A percentile compares a stretch with the other conserved stretches of the same genome.
These are phyloP conservation scores for Pangasius krempfi DNA, from an alignment of 2,797 vertebrate genomes.

Conservation along the genomic window DNA sequence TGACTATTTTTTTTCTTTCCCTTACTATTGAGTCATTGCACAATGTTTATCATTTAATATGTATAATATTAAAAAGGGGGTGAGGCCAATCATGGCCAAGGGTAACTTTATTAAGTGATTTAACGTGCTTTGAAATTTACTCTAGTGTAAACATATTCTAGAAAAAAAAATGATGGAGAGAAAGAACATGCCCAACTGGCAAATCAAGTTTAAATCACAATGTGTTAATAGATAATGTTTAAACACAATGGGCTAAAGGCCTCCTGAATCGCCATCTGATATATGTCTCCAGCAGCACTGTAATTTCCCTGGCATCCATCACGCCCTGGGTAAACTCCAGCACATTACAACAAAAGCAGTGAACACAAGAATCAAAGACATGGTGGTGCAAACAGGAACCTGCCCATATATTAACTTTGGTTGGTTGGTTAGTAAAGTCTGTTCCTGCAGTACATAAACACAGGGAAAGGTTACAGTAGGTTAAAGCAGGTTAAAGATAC, in stretches of 20 bases:
- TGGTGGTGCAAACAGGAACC: background rate
- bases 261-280: background rate
- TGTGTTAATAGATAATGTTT: constrained; percentile 6
- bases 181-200: background rate
- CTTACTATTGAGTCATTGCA: constrained; percentile 33
- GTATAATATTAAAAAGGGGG: constrained; percentile 16
- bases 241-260: background rate
- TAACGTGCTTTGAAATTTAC: background rate
- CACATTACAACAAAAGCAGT: background rate
- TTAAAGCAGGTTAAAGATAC: background rate
- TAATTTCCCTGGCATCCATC: constrained; percentile 13
- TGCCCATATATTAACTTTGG: constrained; percentile 17
- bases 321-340: constrained; percentile 38
- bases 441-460: background rate
- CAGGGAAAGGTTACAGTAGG: background rate
- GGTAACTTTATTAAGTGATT: background rate
- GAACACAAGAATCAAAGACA: constrained; percentile 22
- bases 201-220: background rate
- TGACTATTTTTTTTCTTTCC: background rate
- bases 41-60: constrained; percentile 36
- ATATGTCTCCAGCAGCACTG: background rate
- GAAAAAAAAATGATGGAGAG: background rate
- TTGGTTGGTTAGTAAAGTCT: background rate
- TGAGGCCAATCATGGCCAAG: background rate
- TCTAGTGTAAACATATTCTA: background rate